phyloP scores from a whole-genome alignment of 92 coral and sea anemone genomes.

The Palythoa caribaeorum region DNA sequence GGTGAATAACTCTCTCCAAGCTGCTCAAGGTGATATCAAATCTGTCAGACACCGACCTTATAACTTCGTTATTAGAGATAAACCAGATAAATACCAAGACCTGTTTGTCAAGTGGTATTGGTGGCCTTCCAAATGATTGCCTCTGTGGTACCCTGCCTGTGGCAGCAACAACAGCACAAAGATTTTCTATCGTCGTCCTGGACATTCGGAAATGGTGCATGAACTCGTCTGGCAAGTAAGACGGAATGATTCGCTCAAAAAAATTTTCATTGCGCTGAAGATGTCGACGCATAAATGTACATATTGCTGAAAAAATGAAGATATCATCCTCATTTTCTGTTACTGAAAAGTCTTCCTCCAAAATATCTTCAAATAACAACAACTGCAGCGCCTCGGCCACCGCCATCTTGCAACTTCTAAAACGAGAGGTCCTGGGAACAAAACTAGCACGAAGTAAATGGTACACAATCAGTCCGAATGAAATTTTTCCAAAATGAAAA shows the following conservation, averaged over 20 bases:
- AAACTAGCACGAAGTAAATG: too few relatives aligned
- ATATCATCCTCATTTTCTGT: constrained; percentile 32
- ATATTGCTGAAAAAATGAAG: constrained; percentile 37
- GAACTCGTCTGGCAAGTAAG: constrained; percentile 40
- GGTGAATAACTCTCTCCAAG: constrained; percentile 11
- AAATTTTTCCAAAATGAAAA: too few relatives aligned
- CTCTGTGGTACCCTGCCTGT: constrained; percentile 30
- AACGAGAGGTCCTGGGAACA: too few relatives aligned
- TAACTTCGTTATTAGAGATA: constrained; percentile 38
- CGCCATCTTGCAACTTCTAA: constrained; percentile 24
- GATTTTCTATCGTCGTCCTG: constrained; percentile 17
- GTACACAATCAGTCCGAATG: too few relatives aligned
- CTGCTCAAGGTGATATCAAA: constrained; percentile 45
- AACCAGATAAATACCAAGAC: constrained; percentile 33
- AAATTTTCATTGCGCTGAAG: constrained; percentile 30
- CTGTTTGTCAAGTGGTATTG: constrained; percentile 45
- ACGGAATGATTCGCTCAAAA: constrained; percentile 33
- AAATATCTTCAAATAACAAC: constrained; percentile 31
- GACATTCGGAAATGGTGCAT: constrained; percentile 32
- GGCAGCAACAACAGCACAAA: constrained; percentile 39
- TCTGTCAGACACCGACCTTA: constrained; percentile 38
- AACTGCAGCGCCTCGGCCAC: constrained; percentile 33
- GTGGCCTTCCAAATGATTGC: constrained; percentile 39
- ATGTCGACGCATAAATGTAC: constrained; percentile 21
- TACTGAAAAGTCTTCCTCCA: constrained; percentile 30